These are phyloP conservation scores for Pogoniulus pusillus DNA, from an alignment of 2,797 vertebrate species.

Conservation along the genomic window DNA sequence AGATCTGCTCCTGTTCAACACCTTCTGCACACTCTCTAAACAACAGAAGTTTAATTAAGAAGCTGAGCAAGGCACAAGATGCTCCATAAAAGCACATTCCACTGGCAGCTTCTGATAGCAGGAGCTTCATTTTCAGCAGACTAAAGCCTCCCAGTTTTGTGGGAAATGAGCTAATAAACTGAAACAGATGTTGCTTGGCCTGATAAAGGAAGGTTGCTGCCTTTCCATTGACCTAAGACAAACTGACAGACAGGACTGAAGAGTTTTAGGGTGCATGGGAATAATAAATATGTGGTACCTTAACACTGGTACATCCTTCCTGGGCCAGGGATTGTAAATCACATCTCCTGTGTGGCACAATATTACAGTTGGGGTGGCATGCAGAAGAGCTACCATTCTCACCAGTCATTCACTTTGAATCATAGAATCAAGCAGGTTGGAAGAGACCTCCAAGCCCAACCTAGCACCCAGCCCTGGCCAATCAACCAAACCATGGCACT, in stretches of 20 bases:
- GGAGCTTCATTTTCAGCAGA: conserved; percentile 2
- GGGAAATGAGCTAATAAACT: conserved; percentile 41
- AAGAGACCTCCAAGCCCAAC: too few relatives aligned
- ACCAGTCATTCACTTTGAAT: background rate
- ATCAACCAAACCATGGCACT: too few relatives aligned
- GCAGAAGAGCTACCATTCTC: background rate
- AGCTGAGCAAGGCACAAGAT: background rate
- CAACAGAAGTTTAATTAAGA: conserved; percentile 7
- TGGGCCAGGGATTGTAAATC: background rate
- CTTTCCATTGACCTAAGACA: background rate
- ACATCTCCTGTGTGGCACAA: background rate
- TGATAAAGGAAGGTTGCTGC: background rate
- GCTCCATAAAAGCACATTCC: conserved; percentile 11
- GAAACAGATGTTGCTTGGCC: conserved; percentile 32
- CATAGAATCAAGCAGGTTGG: too few relatives aligned
- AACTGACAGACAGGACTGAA: background rate
- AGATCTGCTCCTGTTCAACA: background rate
- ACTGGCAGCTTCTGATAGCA: conserved; percentile 21
- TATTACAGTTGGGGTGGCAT: accelerated
- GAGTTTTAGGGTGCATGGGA: background rate
- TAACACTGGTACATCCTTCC: background rate
- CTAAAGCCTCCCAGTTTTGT: background rate
- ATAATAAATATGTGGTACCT: background rate
- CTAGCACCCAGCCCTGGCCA: too few relatives aligned
- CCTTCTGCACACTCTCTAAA: background rate